Percentiles rank a stretch among this genome's conserved stretches.
Evolutionary conservation across 2,888 invertebrate species (phyloP).

Genomic region (Orthonevra nobilis): DNA sequence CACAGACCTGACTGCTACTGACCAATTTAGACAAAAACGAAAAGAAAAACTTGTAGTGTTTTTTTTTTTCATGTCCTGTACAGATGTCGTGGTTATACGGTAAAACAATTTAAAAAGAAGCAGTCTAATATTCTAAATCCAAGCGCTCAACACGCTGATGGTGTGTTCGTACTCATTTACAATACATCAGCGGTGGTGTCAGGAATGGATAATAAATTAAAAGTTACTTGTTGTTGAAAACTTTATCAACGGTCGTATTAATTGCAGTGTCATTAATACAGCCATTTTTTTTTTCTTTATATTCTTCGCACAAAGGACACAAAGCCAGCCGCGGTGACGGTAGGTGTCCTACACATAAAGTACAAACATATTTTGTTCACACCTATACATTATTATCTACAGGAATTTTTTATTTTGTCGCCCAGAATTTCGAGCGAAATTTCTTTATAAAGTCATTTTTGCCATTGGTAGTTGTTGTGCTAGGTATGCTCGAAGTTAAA

Average conservation of each 20-base stretch:
- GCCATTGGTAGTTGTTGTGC: too few species aligned
- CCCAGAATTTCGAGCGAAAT: conserved; percentile 48
- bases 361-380: conserved; percentile 33
- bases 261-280: conserved; percentile 54
- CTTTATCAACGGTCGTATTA: conserved; percentile 36
- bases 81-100: background rate
- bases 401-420: conserved; percentile 35
- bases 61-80: conserved; percentile 23
- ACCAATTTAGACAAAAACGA: conserved; percentile 23
- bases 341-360: conserved; percentile 18
- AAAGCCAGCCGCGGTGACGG: conserved; percentile 18
- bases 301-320: conserved; percentile 10
- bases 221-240: conserved; percentile 32
- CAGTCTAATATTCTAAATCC: conserved; percentile 34
- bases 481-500: too few species aligned
- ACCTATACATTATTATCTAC: conserved; percentile 47
- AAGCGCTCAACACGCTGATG: conserved; percentile 20
- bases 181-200: conserved; percentile 15
- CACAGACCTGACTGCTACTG: conserved; percentile 20
- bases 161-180: conserved; percentile 20
- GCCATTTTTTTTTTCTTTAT: conserved; percentile 11
- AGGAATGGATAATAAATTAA: conserved; percentile 55
- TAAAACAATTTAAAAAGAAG: background rate
- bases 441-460: conserved; percentile 47
- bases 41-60: conserved; percentile 2